Evolutionary conservation across 2,888 invertebrate genomes (phyloP), one percentile per base, ranked within the genome.

Genomic region (Eustalomyia histrio): DNA sequence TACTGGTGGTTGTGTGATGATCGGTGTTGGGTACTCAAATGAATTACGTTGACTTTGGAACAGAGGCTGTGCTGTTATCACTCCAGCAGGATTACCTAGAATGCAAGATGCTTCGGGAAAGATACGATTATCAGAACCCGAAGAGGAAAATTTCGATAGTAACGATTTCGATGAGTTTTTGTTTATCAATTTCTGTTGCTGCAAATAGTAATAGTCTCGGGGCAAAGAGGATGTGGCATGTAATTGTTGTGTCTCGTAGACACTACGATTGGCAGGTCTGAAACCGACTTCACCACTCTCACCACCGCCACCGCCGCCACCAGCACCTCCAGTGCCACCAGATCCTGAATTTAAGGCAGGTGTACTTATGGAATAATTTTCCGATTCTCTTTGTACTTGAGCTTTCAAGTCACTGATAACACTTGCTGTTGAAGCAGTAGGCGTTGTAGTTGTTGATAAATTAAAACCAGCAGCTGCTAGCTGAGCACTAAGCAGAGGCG

Each of bases 181-280:
- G 50, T 88, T 88, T 73, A 89, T 90, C 17, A 88, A 80, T 78
- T 89, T 88, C 76, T 89, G 89, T 73, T 89, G 89, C 67, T 90
- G 90, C 83, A 90, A 79, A 73, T 88, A 89, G 78, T 89, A 90
- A 57, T 87, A 90, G 80, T 89, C 89, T n/a, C 89, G 88, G 6
- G 89, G 89, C 81, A 89, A 84, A 21, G 89, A 89, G 0, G 90
- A 88, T n/a, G 83, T 82, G 52, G 85, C 86, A 82, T 76, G 64
- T 75, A 83, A 67, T 18, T 83, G 83, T 18, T 83, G 83, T 8
- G 83, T 72, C 57, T 83, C 81, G 29, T 68, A 80, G 7, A 80
- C 71, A 63, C 83, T 83, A 16, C 79, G 83, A 79, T 83, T 69
- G 29, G 84, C 84, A 6, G 84, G 83, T 9, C 83, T 80, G 61